Percentiles rank a stretch among this genome's conserved stretches.
Conservation (phyloP, 2,888 invertebrate species). For the Griposia aprilina region DNA sequence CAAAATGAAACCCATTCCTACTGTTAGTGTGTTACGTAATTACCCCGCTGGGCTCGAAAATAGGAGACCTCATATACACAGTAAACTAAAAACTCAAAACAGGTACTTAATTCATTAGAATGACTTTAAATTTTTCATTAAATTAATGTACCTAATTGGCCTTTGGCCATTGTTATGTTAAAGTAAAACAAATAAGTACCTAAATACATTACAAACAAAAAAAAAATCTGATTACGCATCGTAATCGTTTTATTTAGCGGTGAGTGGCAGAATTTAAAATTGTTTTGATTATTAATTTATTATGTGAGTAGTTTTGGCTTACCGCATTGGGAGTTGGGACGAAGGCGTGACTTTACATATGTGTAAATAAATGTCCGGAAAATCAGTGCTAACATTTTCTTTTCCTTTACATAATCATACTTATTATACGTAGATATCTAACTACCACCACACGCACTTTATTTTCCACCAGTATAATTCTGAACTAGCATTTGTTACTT, state of each 20-base stretch:
- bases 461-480: conserved; percentile 7
- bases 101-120: neutral
- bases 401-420: neutral
- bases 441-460: conserved; percentile 1
- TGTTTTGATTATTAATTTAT: too few species aligned
- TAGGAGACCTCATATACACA: neutral
- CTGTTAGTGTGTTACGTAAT: too few species aligned
- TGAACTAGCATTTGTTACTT: conserved; percentile 37
- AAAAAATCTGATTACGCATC: neutral
- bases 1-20: too few species aligned
- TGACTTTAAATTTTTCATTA: too few species aligned
- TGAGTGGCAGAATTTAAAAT: neutral
- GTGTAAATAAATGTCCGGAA: too few species aligned
- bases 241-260: neutral
- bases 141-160: neutral
- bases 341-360: too few species aligned
- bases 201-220: too few species aligned
- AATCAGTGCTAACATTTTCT: neutral
- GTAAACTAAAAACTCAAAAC: neutral
- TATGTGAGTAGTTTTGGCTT: too few species aligned
- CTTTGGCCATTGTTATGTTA: neutral
- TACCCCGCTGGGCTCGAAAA: neutral
- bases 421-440: neutral
- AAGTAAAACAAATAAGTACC: neutral
- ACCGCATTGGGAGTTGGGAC: too few species aligned